Base-by-base conservation (phyloP, 2,113 vertebrate genomes). In the Lynx canadensis region DNA sequence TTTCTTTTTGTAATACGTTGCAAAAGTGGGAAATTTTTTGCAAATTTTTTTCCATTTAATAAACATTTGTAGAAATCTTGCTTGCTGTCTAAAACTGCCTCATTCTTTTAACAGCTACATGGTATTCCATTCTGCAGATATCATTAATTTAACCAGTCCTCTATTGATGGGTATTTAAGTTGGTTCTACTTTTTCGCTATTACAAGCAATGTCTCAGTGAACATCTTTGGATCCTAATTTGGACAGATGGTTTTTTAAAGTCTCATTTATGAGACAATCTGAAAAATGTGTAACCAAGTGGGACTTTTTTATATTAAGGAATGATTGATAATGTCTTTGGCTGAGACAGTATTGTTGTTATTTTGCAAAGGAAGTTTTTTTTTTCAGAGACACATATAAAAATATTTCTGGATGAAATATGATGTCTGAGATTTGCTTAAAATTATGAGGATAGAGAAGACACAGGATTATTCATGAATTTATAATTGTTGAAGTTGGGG, bases 51-150 rank as follows among this genome's bases (percentile, higher is more conserved):
- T 89, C 36, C 33, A 71, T 38, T 95, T 89, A 83, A 66, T 31
- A 85, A 90, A 83, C 86, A 65, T 41, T 60, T 88, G 18, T 96
- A 60, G 65, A 83, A 91, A n/a, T 33, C 19, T 94, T 84, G 95
- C 15, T 92, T 88, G 96, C 27, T 50, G 27, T 82, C n/a, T 87
- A 76, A 45, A 96, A 68, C 14, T n/a, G 1, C 18, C 76, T 93
- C 29, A 5, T 76, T 79, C 23, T 83, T 92, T 79, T 48, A 82
- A 78, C 7, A 78, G 38, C 65, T 63, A 7, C 18, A 33, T 65
- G 48, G 9, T 71, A 89, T 57, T 50, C 19, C 5, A 19, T 52
- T 89, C 89, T 89, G 25, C 36, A 79, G n/a, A 36, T 78, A 52
- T 25, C 60, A 69, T 73, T 33, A 41, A 74, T 78, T 93, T 45